A percentile compares a stretch with the other conserved stretches of the same genome.
These are phyloP conservation scores for Coronaproctus castanopsis DNA, from an alignment of 2,888 invertebrate species.

Conservation along the genomic window DNA sequence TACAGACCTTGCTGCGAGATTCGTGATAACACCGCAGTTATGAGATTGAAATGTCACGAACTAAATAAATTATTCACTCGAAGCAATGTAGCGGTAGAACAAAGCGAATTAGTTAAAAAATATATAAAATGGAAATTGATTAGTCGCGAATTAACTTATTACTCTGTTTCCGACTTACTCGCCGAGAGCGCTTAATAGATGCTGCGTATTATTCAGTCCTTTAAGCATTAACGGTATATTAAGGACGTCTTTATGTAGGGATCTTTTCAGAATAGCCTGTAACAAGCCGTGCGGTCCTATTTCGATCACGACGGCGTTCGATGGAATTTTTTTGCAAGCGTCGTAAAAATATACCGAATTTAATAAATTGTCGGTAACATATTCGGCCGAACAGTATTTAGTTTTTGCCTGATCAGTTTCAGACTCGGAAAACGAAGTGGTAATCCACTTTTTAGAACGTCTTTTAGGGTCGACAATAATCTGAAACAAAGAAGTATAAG, in stretches of 20 bases:
- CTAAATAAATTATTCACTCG: no score
- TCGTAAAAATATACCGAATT: conserved; percentile 54
- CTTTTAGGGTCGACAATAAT: conserved; percentile 29
- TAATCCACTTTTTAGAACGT: conserved; percentile 39
- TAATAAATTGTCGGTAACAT: conserved; percentile 42
- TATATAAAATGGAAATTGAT: no score
- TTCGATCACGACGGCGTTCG: conserved; percentile 63
- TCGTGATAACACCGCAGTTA: no score
- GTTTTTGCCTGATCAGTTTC: conserved; percentile 28
- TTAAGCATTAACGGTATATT: conserved; percentile 49
- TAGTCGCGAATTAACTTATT: no score
- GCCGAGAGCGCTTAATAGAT: conserved; percentile 40
- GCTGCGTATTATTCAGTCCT: conserved; percentile 29
- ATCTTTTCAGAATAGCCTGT: conserved; percentile 53
- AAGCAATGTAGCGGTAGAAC: no score
- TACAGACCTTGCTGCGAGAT: no score
- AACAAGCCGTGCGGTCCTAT: conserved; percentile 74
- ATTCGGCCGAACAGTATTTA: conserved; percentile 37
- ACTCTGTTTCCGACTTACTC: conserved; percentile 29
- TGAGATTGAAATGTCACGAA: no score
- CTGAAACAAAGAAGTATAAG: conserved; percentile 23
- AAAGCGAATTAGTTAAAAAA: no score
- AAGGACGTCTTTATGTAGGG: conserved; percentile 29
- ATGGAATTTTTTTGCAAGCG: conserved; percentile 52
- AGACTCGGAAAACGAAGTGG: conserved; percentile 38